These are phyloP conservation scores for Meloidogyne chitwoodi DNA, from an alignment of 1,140 invertebrate species.

Conservation along the genomic window DNA sequence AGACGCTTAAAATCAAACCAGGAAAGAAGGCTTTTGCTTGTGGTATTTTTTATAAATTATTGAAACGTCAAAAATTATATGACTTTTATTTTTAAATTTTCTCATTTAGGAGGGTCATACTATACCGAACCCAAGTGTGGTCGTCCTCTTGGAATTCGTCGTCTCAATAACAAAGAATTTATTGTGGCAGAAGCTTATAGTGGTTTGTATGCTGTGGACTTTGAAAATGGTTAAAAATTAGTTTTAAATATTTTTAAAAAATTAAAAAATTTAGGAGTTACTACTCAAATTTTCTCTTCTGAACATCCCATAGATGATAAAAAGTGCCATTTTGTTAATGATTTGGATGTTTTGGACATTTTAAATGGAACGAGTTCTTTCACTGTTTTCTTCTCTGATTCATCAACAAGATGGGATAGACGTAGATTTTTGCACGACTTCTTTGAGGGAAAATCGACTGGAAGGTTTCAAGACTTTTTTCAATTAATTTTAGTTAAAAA, in stretches of 20 bases:
- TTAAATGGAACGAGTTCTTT: neutral
- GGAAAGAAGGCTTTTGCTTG: constrained; percentile 3
- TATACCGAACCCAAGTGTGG: constrained; percentile 46
- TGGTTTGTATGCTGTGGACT: constrained; percentile 49
- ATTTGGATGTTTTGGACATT: constrained; percentile 37
- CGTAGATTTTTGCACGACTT: constrained; percentile 60
- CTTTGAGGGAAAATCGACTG: constrained; percentile 58
- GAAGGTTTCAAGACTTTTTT: constrained; percentile 53
- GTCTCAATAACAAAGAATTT: constrained; percentile 42
- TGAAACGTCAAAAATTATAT: neutral
- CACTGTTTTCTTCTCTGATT: constrained; percentile 50
- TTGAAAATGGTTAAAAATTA: constrained; percentile 34
- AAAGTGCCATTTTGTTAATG: constrained; percentile 38
- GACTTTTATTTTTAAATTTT: neutral
- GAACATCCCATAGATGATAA: constrained; percentile 32
- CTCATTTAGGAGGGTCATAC: constrained; percentile 25
- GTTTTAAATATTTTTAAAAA: neutral
- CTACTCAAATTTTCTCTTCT: constrained; percentile 32
- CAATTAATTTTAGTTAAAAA: constrained; percentile 41
- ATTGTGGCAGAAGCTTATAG: constrained; percentile 53
- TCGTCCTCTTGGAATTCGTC: constrained; percentile 51
- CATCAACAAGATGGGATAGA: constrained; percentile 58
- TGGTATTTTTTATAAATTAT: neutral
- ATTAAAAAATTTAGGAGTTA: neutral
- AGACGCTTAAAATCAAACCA: constrained; percentile 35